These are phyloP conservation scores for Hypena proboscidalis DNA, from an alignment of 2,888 invertebrate genomes.

Conservation along the genomic window DNA sequence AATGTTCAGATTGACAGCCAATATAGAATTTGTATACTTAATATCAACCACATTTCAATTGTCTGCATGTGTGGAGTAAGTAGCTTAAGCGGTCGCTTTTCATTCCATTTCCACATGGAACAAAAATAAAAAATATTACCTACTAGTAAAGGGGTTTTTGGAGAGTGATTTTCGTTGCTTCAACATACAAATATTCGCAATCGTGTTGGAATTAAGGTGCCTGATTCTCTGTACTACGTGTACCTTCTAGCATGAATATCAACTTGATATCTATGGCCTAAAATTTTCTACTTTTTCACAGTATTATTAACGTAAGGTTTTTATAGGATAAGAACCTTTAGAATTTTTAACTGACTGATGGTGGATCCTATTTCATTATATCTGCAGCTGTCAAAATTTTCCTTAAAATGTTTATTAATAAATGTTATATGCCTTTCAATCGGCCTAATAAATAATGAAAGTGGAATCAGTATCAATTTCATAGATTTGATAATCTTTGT, in stretches of 20 bases:
- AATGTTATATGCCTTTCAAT: constrained; percentile 1
- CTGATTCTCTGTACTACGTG: constrained; percentile 12
- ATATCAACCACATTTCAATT: no score
- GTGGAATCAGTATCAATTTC: constrained; percentile 19
- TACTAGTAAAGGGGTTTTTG: no score
- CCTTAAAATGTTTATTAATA: neutral
- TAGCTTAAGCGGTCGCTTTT: no score
- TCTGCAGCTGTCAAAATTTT: neutral
- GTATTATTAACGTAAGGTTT: constrained; percentile 62
- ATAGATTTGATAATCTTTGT: constrained; percentile 28
- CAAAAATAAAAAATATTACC: no score
- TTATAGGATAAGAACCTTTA: constrained; percentile 32
- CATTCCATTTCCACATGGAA: no score
- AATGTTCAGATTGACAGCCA: no score
- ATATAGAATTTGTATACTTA: no score
- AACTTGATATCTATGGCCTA: constrained; percentile 36
- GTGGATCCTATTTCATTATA: constrained; percentile 17
- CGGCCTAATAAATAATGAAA: constrained; percentile 31
- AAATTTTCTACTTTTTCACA: constrained; percentile 72
- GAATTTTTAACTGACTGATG: constrained; percentile 7
- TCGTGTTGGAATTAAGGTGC: constrained; percentile 10
- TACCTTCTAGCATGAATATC: constrained; percentile 19
- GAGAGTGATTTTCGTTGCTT: no score
- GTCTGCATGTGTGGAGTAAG: no score
- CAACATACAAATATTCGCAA: no score